Percentiles rank a stretch among this genome's conserved stretches.
Conservation (phyloP, 2,888 invertebrate genomes). For the Lacanobia wlatinum region DNA sequence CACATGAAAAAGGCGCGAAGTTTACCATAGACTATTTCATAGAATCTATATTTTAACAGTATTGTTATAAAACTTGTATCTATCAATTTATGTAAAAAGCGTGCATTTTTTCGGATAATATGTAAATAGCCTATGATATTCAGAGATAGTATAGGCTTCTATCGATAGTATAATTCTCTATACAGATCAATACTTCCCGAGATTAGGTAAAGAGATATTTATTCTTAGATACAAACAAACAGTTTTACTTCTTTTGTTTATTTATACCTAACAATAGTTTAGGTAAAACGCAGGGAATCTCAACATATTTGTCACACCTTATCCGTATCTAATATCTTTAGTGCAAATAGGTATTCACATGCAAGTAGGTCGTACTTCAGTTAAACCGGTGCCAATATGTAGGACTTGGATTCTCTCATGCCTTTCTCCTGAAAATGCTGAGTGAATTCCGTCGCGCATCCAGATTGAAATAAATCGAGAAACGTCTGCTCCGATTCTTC, state of each 20-base stretch:
- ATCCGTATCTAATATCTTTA: conserved; percentile 8
- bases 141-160: not conserved
- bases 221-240: not conserved
- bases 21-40: too few relatives aligned
- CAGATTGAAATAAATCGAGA: conserved; percentile 61
- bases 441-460: conserved; percentile 55
- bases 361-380: conserved; percentile 50
- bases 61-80: too few relatives aligned
- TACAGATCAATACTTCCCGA: not conserved
- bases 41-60: too few relatives aligned
- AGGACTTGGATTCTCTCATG: conserved; percentile 44
- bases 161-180: not conserved
- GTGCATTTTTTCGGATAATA: too few relatives aligned
- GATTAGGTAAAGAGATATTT: not conserved
- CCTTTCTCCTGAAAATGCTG: conserved; percentile 53
- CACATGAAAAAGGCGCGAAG: too few relatives aligned
- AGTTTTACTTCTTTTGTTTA: not conserved
- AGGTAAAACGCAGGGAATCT: not conserved
- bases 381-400: conserved; percentile 58
- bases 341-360: conserved; percentile 34
- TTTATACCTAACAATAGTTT: not conserved
- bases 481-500: conserved; percentile 51
- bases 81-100: too few relatives aligned
- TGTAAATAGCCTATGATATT: too few relatives aligned
- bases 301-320: not conserved